These are phyloP conservation scores for Aethes cnicana DNA, from an alignment of 2,888 invertebrate species.

Conservation along the genomic window DNA sequence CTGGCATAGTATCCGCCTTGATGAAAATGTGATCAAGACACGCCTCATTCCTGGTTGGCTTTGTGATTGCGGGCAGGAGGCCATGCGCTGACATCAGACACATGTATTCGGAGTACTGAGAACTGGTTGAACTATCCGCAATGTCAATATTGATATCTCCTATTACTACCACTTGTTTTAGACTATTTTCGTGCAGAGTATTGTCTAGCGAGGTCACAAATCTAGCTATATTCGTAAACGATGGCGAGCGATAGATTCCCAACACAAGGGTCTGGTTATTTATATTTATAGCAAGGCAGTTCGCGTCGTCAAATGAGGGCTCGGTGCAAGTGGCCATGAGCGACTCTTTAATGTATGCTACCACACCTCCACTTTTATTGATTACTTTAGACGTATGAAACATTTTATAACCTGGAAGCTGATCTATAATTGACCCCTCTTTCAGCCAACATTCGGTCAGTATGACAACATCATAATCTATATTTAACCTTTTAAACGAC, in stretches of 20 bases:
- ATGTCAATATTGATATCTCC: constrained; percentile 2
- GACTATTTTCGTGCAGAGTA: background rate
- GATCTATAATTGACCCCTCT: background rate
- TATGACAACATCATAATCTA: background rate
- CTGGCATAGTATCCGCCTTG: background rate
- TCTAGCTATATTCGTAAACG: background rate
- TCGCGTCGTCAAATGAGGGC: background rate
- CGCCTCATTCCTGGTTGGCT: background rate
- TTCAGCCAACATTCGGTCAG: background rate
- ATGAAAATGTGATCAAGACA: constrained; percentile 1
- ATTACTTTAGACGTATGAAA: background rate
- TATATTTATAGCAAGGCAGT: background rate
- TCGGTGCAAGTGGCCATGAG: background rate
- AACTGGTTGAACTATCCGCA: too few relatives aligned
- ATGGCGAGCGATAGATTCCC: background rate
- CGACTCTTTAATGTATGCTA: background rate
- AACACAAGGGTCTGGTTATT: background rate
- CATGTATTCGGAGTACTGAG: background rate
- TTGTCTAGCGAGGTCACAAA: background rate
- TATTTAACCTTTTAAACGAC: background rate
- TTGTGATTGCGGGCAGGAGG: background rate
- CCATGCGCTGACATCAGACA: background rate
- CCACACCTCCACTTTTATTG: background rate
- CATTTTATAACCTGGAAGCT: background rate
- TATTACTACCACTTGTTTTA: background rate